phyloP scores from a whole-genome alignment of 2,888 invertebrate species.

The Ennomos fuscantarius region DNA sequence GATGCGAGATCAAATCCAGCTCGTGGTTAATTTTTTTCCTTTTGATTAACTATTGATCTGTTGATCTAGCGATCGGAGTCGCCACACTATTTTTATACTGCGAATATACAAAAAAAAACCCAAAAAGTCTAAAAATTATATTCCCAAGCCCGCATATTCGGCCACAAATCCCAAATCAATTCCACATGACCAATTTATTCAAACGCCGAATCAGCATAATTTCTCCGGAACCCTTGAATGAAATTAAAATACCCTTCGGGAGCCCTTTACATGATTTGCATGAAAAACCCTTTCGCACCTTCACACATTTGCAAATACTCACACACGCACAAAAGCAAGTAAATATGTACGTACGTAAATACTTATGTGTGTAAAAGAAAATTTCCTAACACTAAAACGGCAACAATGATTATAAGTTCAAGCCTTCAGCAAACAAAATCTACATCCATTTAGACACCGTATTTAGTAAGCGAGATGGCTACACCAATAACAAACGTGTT shows the following conservation, averaged over 20 bases:
- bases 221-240: slow-evolving; percentile 31
- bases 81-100: no score
- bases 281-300: slow-evolving; percentile 28
- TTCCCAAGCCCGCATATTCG: neutral
- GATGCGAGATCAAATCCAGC: no score
- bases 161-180: slow-evolving; percentile 23
- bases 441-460: slow-evolving; percentile 63
- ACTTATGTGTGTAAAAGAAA: slow-evolving; percentile 35
- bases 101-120: no score
- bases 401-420: slow-evolving; percentile 72
- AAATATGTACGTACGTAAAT: slow-evolving; percentile 3
- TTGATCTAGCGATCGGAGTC: no score
- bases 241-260: slow-evolving; percentile 30
- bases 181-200: slow-evolving; percentile 33
- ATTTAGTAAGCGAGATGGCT: slow-evolving; percentile 53
- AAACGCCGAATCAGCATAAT: slow-evolving; percentile 38
- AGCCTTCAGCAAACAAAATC: slow-evolving; percentile 70
- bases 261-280: slow-evolving; percentile 27
- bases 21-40: no score
- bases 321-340: slow-evolving; percentile 24
- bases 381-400: slow-evolving; percentile 57
- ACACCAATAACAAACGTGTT: slow-evolving; percentile 41
- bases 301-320: slow-evolving; percentile 39
- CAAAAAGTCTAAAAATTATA: slow-evolving; percentile 1
- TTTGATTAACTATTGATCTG: no score